These are phyloP conservation scores for Stomorhina lunata DNA, from an alignment of 2,888 invertebrate genomes.

Conservation along the genomic window DNA sequence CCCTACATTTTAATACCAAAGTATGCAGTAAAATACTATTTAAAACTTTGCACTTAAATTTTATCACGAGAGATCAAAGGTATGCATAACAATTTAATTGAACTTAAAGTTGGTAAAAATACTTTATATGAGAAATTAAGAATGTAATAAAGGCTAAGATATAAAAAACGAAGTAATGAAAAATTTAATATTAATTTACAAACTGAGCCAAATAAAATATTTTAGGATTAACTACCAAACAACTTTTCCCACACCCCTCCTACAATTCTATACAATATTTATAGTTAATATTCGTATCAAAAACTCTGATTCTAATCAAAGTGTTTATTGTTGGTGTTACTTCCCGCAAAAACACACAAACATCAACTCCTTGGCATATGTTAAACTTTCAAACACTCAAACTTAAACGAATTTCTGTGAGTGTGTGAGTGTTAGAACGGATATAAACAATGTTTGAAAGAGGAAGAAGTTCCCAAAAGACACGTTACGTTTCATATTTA, in stretches of 20 bases:
- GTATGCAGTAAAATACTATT: neutral
- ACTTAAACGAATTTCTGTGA: too few relatives aligned
- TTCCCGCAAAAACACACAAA: neutral
- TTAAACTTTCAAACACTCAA: neutral
- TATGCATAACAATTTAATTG: too few relatives aligned
- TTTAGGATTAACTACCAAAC: neutral
- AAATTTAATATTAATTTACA: too few relatives aligned
- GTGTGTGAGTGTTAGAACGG: neutral
- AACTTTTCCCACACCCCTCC: neutral
- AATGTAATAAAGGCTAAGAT: too few relatives aligned
- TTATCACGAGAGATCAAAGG: too few relatives aligned
- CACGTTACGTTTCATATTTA: conserved; percentile 5
- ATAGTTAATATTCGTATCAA: neutral
- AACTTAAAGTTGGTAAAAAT: too few relatives aligned
- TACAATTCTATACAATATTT: neutral
- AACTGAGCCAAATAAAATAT: too few relatives aligned
- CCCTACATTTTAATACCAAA: neutral
- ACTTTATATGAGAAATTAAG: too few relatives aligned
- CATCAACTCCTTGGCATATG: neutral
- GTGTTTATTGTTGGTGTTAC: conserved; percentile 25
- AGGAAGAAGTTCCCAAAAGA: neutral
- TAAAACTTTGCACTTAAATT: neutral
- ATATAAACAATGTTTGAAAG: neutral
- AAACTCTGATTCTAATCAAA: conserved; percentile 2
- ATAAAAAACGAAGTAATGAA: too few relatives aligned